A percentile compares a stretch with the other conserved stretches of the same genome.
Conservation (phyloP, 1,140 invertebrate genomes). For the Drosophila ogumai region DNA sequence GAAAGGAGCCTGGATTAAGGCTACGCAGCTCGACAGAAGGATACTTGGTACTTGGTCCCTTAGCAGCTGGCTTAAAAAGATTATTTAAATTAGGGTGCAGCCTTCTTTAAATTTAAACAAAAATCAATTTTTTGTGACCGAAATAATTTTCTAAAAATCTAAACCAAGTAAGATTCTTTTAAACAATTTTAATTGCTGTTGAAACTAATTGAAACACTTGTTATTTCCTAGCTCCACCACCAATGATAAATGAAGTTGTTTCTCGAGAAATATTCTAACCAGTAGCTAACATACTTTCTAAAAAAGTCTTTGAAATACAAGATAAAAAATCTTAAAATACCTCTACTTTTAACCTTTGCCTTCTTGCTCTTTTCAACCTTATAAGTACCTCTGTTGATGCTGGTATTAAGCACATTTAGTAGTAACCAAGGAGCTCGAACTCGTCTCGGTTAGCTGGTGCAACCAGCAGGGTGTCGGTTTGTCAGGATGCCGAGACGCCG, state of each 20-base stretch:
- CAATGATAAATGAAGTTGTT: too few species aligned
- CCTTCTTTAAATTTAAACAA: too few species aligned
- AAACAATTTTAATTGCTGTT: too few species aligned
- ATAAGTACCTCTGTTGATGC: not conserved
- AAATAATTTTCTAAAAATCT: too few species aligned
- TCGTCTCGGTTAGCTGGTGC: conserved; percentile 12
- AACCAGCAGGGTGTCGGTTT: conserved; percentile 40
- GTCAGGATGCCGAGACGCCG: conserved; percentile 26
- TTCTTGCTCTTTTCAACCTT: not conserved
- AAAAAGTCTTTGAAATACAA: not conserved
- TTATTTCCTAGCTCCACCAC: too few species aligned
- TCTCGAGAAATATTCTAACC: not conserved
- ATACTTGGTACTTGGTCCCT: conserved; percentile 16
- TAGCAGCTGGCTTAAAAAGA: not conserved
- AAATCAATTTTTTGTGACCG: too few species aligned
- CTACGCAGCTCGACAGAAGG: conserved; percentile 10
- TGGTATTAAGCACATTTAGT: not conserved
- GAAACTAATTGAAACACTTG: too few species aligned
- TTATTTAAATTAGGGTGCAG: not conserved
- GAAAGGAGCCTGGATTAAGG: not conserved
- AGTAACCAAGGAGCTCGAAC: not conserved
- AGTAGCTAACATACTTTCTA: not conserved
- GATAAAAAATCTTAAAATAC: not conserved
- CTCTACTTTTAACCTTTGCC: not conserved
- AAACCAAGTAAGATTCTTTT: too few species aligned